phyloP scores from a whole-genome alignment of 2,888 invertebrate genomes.

The Gari tellinella region DNA sequence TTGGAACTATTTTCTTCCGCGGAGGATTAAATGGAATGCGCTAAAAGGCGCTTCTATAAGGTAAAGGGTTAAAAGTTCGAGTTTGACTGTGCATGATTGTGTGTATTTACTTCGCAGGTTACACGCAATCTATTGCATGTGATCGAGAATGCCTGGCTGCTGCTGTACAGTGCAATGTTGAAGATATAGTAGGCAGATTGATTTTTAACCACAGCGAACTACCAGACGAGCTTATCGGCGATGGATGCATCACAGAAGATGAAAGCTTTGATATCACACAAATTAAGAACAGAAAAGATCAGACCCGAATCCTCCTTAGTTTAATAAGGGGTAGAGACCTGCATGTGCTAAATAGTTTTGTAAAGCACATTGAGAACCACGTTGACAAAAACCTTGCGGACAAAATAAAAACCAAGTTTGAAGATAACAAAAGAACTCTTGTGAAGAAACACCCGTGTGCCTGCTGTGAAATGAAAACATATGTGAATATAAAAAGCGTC shows the following conservation, averaged over 20 bases:
- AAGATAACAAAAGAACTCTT: background rate
- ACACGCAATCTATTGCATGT: too few species aligned
- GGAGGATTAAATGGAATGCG: too few species aligned
- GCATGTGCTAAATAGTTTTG: background rate
- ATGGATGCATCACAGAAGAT: conserved; percentile 10
- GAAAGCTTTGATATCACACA: background rate
- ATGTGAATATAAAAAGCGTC: conserved; percentile 4
- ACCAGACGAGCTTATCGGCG: background rate
- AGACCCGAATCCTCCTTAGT: background rate
- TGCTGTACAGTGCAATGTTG: background rate
- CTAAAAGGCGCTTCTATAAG: too few species aligned
- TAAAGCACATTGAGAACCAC: background rate
- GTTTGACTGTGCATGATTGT: too few species aligned
- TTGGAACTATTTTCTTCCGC: too few species aligned
- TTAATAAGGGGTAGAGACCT: background rate
- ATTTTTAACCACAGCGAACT: conserved; percentile 1
- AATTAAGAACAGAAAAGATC: conserved; percentile 1
- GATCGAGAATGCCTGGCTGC: background rate
- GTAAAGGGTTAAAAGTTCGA: too few species aligned
- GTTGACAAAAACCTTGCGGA: background rate
- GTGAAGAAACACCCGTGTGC: background rate
- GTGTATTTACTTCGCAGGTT: too few species aligned
- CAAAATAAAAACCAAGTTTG: background rate
- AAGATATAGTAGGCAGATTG: background rate
- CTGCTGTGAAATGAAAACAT: conserved; percentile 1